Percentiles rank a stretch among this genome's conserved stretches.
These are phyloP conservation scores for Chelidonichthys spinosus DNA, from an alignment of 2,797 vertebrate genomes.

Conservation along the genomic window DNA sequence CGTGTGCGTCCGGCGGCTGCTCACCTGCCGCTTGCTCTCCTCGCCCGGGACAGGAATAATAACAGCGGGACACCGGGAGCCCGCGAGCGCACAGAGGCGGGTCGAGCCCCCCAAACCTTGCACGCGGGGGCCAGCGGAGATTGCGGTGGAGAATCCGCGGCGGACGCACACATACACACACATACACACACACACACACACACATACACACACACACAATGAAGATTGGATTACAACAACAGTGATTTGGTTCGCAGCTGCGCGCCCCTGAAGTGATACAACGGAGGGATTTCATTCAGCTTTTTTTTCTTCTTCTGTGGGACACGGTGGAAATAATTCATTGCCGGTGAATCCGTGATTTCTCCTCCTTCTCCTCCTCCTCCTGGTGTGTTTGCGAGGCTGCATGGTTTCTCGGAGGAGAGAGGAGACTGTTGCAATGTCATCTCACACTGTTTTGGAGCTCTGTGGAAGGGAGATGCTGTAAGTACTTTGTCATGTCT, in stretches of 20 bases:
- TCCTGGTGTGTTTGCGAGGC: constrained; percentile 64
- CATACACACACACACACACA: constrained; percentile 35
- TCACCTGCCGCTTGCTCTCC: constrained; percentile 48
- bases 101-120: constrained; percentile 47
- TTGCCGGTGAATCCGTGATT: constrained; percentile 61
- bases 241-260: constrained; percentile 72
- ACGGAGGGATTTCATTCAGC: constrained; percentile 70
- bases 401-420: constrained; percentile 80
- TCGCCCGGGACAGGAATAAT: constrained; percentile 73
- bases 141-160: constrained; percentile 73
- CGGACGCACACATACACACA: constrained; percentile 56
- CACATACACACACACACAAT: constrained; percentile 20
- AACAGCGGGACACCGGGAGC: constrained; percentile 65
- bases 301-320: constrained; percentile 14
- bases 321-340: constrained; percentile 80
- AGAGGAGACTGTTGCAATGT: constrained; percentile 90
- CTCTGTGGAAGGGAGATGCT: constrained; percentile 93
- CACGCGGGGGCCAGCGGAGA: constrained; percentile 65
- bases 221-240: constrained; percentile 84
- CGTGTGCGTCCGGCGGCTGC: constrained; percentile 68
- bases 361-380: constrained; percentile 24
- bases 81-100: constrained; percentile 63
- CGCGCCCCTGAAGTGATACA: constrained; percentile 77
- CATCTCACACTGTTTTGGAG: constrained; percentile 89
- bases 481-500: constrained; percentile 85